Evolutionary conservation across 1,140 invertebrate genomes (phyloP).

Genomic region (Lithobius niger): DNA sequence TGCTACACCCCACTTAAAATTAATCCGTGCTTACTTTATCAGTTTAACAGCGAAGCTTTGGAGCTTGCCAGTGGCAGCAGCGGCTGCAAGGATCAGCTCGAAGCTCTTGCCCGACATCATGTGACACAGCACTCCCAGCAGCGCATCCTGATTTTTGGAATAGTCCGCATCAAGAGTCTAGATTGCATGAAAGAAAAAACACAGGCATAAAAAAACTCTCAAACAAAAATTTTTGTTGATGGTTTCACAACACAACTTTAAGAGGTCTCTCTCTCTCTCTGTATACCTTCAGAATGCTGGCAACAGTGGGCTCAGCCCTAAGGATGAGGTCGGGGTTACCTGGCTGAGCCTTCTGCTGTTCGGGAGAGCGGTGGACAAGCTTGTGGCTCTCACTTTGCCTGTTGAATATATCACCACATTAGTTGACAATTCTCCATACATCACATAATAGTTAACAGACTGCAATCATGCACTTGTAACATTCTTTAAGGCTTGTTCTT

Average conservation of each 20-base stretch:
- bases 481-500: too few species aligned
- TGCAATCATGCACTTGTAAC: too few species aligned
- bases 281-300: conserved; percentile 60
- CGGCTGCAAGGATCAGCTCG: conserved; percentile 75
- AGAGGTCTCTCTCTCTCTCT: too few species aligned
- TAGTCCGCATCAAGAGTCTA: conserved; percentile 57
- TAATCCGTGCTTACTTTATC: too few species aligned
- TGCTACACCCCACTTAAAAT: too few species aligned
- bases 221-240: background rate
- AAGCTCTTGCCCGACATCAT: conserved; percentile 63
- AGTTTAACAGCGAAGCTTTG: conserved; percentile 73
- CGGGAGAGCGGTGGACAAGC: conserved; percentile 6
- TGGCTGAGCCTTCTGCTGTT: conserved; percentile 16
- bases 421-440: too few species aligned
- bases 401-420: too few species aligned
- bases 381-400: conserved; percentile 11
- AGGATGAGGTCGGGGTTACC: conserved; percentile 51
- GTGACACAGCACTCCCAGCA: conserved; percentile 48
- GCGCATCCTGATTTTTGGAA: conserved; percentile 60
- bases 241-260: background rate
- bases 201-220: conserved; percentile 13
- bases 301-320: conserved; percentile 70
- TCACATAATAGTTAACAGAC: too few species aligned
- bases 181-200: conserved; percentile 21
- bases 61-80: conserved; percentile 74